Evolutionary conservation across 1,140 invertebrate species (phyloP).

Genomic region (Papilio xuthus): DNA sequence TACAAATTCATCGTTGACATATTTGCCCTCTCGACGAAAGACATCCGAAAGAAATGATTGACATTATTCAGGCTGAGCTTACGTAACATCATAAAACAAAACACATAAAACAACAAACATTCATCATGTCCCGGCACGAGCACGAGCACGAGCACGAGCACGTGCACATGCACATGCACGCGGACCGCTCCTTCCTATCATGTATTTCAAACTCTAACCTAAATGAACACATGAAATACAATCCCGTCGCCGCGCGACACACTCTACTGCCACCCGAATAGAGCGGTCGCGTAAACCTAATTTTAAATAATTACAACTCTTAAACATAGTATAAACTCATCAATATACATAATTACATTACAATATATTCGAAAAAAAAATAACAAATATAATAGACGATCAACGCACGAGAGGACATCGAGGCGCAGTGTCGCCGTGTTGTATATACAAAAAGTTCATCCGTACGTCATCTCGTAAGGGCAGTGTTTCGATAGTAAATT

Average conservation of each 20-base stretch:
- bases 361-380: constrained; percentile 78
- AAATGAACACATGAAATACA: constrained; percentile 81
- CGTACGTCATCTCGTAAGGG: constrained; percentile 5
- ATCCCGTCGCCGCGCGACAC: constrained; percentile 63
- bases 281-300: constrained; percentile 63
- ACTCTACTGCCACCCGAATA: constrained; percentile 53
- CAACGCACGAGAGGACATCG: constrained; percentile 52
- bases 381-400: constrained; percentile 66
- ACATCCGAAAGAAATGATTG: constrained; percentile 76
- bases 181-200: constrained; percentile 58
- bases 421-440: constrained; percentile 40
- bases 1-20: constrained; percentile 55
- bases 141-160: constrained; percentile 60
- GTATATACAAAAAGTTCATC: constrained; percentile 27
- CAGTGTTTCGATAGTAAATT: constrained; percentile 28
- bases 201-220: constrained; percentile 76
- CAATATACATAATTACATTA: constrained; percentile 81
- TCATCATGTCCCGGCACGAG: constrained; percentile 66
- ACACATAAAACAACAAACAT: constrained; percentile 78
- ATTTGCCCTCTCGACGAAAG: constrained; percentile 49
- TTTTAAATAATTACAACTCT: constrained; percentile 78
- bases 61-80: constrained; percentile 79
- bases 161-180: constrained; percentile 37
- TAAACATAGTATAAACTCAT: constrained; percentile 78
- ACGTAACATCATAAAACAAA: constrained; percentile 72